Conservation (phyloP, 2,888 invertebrate genomes). For the Platynereis dumerilii region DNA sequence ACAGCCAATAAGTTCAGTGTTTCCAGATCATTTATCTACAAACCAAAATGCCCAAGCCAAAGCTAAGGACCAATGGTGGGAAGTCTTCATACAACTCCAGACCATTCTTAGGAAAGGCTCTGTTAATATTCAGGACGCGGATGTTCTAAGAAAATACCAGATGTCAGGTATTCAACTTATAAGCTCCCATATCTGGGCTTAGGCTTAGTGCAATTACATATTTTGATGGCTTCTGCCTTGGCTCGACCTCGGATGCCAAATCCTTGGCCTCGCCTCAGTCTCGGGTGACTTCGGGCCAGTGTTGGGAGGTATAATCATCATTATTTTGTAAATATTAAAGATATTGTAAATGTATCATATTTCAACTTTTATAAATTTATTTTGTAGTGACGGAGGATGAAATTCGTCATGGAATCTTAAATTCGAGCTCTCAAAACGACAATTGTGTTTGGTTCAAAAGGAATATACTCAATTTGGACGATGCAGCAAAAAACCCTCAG, state of each 20-base stretch:
- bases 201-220: too few relatives aligned
- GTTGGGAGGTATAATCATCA: too few relatives aligned
- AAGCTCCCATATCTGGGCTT: too few relatives aligned
- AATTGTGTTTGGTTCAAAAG: slow-evolving; percentile 48
- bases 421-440: slow-evolving; percentile 27
- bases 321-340: too few relatives aligned
- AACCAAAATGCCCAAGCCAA: slow-evolving; percentile 46
- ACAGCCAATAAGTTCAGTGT: slow-evolving; percentile 68
- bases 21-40: slow-evolving; percentile 67
- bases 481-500: neutral
- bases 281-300: too few relatives aligned
- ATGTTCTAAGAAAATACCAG: slow-evolving; percentile 27
- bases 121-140: slow-evolving; percentile 12
- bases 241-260: too few relatives aligned
- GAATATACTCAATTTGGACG: slow-evolving; percentile 42
- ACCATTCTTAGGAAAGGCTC: slow-evolving; percentile 71
- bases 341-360: too few relatives aligned
- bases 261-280: too few relatives aligned
- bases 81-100: slow-evolving; percentile 71
- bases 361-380: too few relatives aligned
- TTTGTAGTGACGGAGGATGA: slow-evolving; percentile 38
- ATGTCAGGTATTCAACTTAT: slow-evolving; percentile 28
- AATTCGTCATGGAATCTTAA: slow-evolving; percentile 30
- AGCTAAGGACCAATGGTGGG: slow-evolving; percentile 67
- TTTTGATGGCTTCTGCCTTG: too few relatives aligned